Evolutionary conservation across 2,888 invertebrate species (phyloP).

Genomic region (Dicranocentrus wangi): DNA sequence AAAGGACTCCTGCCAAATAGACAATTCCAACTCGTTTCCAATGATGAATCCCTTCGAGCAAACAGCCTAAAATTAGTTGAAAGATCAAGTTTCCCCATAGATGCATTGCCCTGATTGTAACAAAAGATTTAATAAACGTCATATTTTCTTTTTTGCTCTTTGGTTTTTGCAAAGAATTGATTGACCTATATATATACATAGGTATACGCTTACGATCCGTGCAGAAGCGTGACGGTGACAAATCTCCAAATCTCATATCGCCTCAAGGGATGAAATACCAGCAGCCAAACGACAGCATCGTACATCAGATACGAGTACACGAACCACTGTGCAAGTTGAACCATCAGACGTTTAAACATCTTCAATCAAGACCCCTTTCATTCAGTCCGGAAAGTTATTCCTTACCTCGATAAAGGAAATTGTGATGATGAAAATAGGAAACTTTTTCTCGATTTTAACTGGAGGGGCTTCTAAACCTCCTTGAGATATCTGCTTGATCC

Average conservation of each 20-base stretch:
- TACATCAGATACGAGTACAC: slow-evolving; percentile 67
- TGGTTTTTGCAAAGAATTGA: background rate
- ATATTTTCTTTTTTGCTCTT: background rate
- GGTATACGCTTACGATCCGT: slow-evolving; percentile 76
- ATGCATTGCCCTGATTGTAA: slow-evolving; percentile 74
- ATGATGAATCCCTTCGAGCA: slow-evolving; percentile 50
- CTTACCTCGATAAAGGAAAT: slow-evolving; percentile 43
- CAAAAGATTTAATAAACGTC: background rate
- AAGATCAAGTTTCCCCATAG: slow-evolving; percentile 52
- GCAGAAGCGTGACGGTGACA: slow-evolving; percentile 85
- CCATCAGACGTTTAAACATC: background rate
- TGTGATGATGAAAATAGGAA: slow-evolving; percentile 50
- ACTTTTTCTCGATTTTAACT: slow-evolving; percentile 49
- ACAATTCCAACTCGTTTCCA: slow-evolving; percentile 53
- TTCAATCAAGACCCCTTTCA: background rate
- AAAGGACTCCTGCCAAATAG: slow-evolving; percentile 27
- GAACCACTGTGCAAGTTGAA: slow-evolving; percentile 69
- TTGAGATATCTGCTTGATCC: slow-evolving; percentile 42
- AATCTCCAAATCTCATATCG: slow-evolving; percentile 85
- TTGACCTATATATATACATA: background rate
- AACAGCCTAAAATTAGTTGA: slow-evolving; percentile 54
- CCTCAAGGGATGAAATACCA: slow-evolving; percentile 81
- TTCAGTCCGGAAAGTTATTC: background rate
- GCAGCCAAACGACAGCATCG: slow-evolving; percentile 72
- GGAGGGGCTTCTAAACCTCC: slow-evolving; percentile 38